phyloP scores from a whole-genome alignment of 2,797 vertebrate species.

The Uromys caudimaculatus region DNA sequence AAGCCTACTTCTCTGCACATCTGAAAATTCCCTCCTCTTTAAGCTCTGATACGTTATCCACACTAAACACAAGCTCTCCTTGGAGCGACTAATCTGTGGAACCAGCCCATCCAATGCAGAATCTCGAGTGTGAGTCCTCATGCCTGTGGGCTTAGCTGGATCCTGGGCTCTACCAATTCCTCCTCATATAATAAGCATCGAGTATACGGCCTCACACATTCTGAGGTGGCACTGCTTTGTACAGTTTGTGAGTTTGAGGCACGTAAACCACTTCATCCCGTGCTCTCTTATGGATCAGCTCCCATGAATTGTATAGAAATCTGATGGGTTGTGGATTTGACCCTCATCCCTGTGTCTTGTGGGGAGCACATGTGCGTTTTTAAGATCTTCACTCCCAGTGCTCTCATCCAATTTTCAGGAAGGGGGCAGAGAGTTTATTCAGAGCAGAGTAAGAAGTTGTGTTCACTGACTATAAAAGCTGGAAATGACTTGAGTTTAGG shows the following conservation, averaged over 20 bases:
- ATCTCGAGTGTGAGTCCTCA: rapidly evolving
- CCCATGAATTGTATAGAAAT: background rate
- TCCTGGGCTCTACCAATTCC: background rate
- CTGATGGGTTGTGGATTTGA: background rate
- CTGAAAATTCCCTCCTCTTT: background rate
- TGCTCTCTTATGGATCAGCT: background rate
- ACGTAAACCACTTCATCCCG: background rate
- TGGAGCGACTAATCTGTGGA: background rate
- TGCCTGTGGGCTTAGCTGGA: background rate
- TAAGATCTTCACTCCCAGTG: background rate
- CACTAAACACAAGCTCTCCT: background rate
- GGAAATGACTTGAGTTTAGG: background rate
- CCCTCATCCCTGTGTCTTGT: background rate
- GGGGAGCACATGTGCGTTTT: background rate
- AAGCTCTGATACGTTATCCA: background rate
- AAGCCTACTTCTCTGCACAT: background rate
- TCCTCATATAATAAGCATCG: background rate
- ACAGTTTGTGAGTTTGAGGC: background rate
- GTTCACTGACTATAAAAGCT: background rate
- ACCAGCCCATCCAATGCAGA: background rate
- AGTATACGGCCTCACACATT: background rate
- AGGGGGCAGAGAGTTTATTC: background rate
- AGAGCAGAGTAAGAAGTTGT: background rate
- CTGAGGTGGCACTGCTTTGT: background rate
- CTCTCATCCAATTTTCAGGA: background rate